Evolutionary conservation across 2,113 vertebrate species (phyloP), one percentile per base, ranked within the genome.

Genomic region (Sigmodon hispidus): DNA sequence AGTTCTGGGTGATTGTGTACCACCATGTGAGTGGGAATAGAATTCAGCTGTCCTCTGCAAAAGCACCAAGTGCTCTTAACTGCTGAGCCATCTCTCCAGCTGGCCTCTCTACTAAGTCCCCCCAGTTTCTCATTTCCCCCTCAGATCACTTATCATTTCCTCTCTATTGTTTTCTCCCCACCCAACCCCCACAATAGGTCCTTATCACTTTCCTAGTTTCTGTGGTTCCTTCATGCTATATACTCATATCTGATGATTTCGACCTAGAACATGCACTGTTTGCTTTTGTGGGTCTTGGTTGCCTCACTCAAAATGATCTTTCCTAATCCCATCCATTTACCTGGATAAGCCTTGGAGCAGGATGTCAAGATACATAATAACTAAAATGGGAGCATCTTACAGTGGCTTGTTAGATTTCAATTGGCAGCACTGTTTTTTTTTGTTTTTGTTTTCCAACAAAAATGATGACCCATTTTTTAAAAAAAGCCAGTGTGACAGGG

Each of bases 391-490:
- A 13, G 12, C 31, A n/a, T 90, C 63, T 88, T 45, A 61, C 16
- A 10, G 2, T 59, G n/a, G 43, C 73, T 50, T 57, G 21, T 59
- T 92, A 29, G 50, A 40, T 80, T 92, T 90, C 34, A 21, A 3
- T 29, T 61, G 65, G 65, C 31, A 59, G 57, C 75, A 31, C 45
- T 76, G 55, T 83, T 67, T 34, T 55, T 2, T 55, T 67, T 31
- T 65, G 29, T 34, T 65, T 65, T 65, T 65, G 12, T 76, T 76
- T 93, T 63, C 57, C 43, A 59, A 89, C 22, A 24, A 77, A 95
- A 91, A 69, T 48, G 76, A 83, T 61, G 31, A 29, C 13, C 36
- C 86, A 89, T 93, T n/a, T n/a, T 4, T 40, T 21, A 72, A 70
- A n/a, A 79, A 89, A 89, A 91, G n/a, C 57, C 48, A 76, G 6